These are phyloP conservation scores for Trematocara unimaculatum DNA, from an alignment of 2,113 vertebrate species.

Conservation along the genomic window DNA sequence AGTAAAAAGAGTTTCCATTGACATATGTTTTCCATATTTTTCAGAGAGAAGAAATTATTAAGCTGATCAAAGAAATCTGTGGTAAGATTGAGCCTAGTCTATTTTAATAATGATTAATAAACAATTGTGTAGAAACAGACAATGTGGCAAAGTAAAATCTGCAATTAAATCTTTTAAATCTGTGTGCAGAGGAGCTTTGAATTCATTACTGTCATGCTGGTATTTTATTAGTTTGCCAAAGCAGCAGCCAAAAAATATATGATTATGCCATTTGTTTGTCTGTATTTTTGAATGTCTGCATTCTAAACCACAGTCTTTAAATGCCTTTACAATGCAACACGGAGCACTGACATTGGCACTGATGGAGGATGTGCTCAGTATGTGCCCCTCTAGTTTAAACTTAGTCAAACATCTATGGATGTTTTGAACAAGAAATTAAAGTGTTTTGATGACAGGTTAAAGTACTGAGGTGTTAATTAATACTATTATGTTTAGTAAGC, in stretches of 20 bases:
- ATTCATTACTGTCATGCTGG: not conserved
- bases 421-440: not conserved
- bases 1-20: not conserved
- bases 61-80: constrained; percentile 88
- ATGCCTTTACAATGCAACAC: not conserved
- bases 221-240: not conserved
- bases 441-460: not conserved
- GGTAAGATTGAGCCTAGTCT: constrained; percentile 70
- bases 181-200: not conserved
- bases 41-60: constrained; percentile 87
- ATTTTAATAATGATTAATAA: not conserved
- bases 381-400: not conserved
- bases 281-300: not conserved
- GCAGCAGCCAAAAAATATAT: not conserved
- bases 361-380: not conserved
- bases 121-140: not conserved
- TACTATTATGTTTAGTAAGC: not conserved
- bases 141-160: not conserved
- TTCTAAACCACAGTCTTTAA: not conserved
- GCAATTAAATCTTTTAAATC: not conserved
- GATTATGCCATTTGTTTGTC: not conserved
- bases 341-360: not conserved
- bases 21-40: not conserved
- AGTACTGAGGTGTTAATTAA: not conserved
- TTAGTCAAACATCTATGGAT: not conserved